Conservation (phyloP, 2,113 vertebrate genomes). For the Eptesicus fuscus region DNA sequence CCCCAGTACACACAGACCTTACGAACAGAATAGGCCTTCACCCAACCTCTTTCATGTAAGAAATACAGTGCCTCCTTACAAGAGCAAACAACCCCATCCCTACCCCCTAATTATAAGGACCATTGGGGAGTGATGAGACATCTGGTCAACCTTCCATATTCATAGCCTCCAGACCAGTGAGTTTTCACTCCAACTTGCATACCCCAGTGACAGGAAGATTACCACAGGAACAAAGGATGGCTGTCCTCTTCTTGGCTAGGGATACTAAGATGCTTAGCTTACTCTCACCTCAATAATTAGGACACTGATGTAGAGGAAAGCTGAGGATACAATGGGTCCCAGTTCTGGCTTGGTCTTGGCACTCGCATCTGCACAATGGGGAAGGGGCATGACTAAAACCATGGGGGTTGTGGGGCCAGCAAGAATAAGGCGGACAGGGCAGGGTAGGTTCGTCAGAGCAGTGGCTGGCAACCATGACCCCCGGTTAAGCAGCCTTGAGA, state of each 20-base stretch:
- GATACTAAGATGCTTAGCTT: background rate
- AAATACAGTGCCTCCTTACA: background rate
- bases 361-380: background rate
- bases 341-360: background rate
- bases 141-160: background rate
- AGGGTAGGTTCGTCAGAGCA: background rate
- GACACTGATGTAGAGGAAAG: background rate
- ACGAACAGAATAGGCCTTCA: background rate
- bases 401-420: background rate
- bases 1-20: background rate
- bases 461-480: background rate
- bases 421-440: background rate
- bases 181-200: background rate
- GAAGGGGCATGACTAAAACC: background rate
- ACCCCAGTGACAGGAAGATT: background rate
- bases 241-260: background rate
- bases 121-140: background rate
- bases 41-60: background rate
- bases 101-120: background rate
- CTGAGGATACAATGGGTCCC: background rate
- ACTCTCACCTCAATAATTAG: background rate
- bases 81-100: background rate
- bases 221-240: background rate
- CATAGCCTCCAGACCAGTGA: background rate
- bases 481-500: background rate